Base-by-base conservation (phyloP, 1,140 invertebrate species). In the Steinernema feltiae region DNA sequence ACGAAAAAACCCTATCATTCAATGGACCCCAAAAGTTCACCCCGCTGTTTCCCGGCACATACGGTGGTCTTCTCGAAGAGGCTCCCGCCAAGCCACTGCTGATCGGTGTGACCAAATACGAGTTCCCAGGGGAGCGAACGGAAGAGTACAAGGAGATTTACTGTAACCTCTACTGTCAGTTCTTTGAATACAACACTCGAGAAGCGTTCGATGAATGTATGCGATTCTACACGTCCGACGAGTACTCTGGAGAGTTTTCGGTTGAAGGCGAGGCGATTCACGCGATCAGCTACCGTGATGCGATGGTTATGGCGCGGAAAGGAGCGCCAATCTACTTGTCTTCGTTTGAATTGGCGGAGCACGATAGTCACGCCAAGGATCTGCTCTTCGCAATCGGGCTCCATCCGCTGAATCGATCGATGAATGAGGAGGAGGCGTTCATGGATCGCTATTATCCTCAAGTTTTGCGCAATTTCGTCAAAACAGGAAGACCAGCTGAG, bases 371-470 rank as follows among this genome's bases (percentile, higher is more conserved):
- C 48, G 21, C 72, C 31, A 27, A 30, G 27, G 48, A 74, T 1
- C 18, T 73, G 17, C 29, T 48, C 1, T 73, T 73, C 24, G 29
- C 32, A 0, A 24, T 73, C 30, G 72, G 72, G 0, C 48, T 73
- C 0, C 72, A 48, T n/a, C n/a, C n/a, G n/a, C 72, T 27, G 72
- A 32, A 30, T 1, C 24, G n/a, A 74, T 0, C 30, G 71, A 24
- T 7, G 48, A 76, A 2, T 30, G 29, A 46, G 27, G 48, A 74
- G n/a, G 74, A 70, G 21, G 24, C 21, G 7, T 27, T 76, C 21
- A 76, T 76, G 32, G 27, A 73, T 29, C 48, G 32, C 24, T 75
- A 75, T 21, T 76, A 76, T 12, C 35, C 72, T 15, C 29, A 15
- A 31, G 15, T 75, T 17, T 18, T 75, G 21, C 21, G 21, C 1